Evolutionary conservation across 2,797 vertebrate genomes (phyloP).

Genomic region (Hypotaenidia philippensis): DNA sequence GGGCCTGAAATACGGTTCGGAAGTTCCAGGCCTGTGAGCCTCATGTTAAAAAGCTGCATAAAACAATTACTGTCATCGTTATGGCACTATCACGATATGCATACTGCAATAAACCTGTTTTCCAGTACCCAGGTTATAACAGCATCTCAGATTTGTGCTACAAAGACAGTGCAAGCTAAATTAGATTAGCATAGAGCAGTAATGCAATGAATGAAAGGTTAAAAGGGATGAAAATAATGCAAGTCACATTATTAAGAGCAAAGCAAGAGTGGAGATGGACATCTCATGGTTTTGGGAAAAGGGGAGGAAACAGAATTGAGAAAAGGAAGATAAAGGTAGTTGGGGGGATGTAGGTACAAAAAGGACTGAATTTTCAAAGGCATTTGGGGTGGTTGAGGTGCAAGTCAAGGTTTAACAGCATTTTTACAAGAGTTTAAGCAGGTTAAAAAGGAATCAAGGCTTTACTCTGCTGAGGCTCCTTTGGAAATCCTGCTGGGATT

Average conservation of each 20-base stretch:
- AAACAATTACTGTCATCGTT: background rate
- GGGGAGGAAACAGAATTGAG: background rate
- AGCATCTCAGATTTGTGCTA: background rate
- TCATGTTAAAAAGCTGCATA: background rate
- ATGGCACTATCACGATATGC: background rate
- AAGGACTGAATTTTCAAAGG: background rate
- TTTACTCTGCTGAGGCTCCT: constrained; percentile 10
- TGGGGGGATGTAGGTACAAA: background rate
- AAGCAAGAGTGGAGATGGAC: background rate
- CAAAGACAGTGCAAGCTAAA: background rate
- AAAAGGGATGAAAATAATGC: constrained; percentile 18
- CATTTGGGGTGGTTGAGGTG: background rate
- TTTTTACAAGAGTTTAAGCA: constrained; percentile 21
- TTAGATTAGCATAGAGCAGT: background rate
- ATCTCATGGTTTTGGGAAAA: background rate
- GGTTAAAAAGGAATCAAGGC: constrained; percentile 13
- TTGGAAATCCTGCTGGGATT: constrained; percentile 8
- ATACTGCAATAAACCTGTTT: background rate
- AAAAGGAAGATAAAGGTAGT: background rate
- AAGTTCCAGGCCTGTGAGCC: background rate
- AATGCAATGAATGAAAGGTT: background rate
- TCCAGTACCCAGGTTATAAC: background rate
- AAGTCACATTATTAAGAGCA: constrained; percentile 3
- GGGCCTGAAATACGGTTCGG: constrained; percentile 57
- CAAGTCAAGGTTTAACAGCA: background rate